Base-by-base conservation (phyloP, 2,797 vertebrate genomes). In the Paratrypauchen microcephalus region DNA sequence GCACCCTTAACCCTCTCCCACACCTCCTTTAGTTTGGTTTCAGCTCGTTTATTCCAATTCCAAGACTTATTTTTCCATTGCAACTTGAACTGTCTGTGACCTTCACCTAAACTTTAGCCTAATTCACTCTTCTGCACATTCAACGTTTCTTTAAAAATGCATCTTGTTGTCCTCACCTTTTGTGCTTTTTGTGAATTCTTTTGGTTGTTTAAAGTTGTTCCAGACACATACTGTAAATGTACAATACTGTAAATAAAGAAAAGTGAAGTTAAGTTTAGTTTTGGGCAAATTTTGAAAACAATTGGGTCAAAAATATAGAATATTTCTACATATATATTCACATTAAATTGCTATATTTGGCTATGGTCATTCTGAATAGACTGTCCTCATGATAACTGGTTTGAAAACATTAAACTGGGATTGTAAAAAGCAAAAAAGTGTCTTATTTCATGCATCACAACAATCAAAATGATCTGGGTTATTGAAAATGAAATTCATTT, bases 1-100 rank as follows among this genome's bases (percentile, higher is more conserved):
- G n/a, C 59, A 3, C 55, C 61, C 58, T 23, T 26, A 56, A 73
- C 74, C 72, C 76, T 78, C 75, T 79, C 81, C 79, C 74, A 62
- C 70, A 57, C 64, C 71, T 45, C 66, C 65, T 70, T 68, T 62
- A 71, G 66, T 81, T 71, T 70, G 39, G 30, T 24, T 45, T 64
- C 45, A 45, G 68, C 47, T 73, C 54, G 79, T 78, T 81, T 83
- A 78, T 79, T 81, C 73, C n/a, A n/a, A n/a, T n/a, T n/a, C n/a
- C n/a, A n/a, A 36, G 56, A 73, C 68, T 66, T 68, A 48, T 72
- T 75, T 73, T 72, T 61, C 28, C 69, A 58, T 61, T 72, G 12
- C 60, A 70, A 65, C 47, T 73, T 70, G 21, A 70, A 75, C 78
- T 68, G 66, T 60, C 57, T 36, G 23, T 36, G 23, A 71, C 77